Percentiles rank a stretch among this genome's conserved stretches.
These are phyloP conservation scores for Actias luna DNA, from an alignment of 2,888 invertebrate genomes.

Conservation along the genomic window DNA sequence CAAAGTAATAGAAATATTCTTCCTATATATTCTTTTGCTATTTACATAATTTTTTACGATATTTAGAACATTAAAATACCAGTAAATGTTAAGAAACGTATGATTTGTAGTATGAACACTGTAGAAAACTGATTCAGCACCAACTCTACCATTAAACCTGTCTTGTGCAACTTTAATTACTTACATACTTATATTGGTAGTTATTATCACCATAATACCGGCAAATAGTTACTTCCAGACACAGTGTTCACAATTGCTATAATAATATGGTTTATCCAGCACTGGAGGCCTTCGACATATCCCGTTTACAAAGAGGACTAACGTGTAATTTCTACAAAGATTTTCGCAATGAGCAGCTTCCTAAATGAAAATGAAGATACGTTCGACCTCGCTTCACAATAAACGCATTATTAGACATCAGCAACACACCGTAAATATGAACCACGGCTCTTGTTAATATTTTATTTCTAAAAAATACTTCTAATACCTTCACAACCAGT, in stretches of 20 bases:
- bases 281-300: conserved; percentile 5
- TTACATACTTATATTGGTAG: background rate
- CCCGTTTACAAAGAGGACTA: conserved; percentile 3
- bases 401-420: background rate
- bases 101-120: background rate
- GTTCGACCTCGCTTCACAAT: conserved; percentile 4
- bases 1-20: no score
- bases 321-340: conserved; percentile 1
- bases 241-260: conserved; percentile 18
- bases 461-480: background rate
- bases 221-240: background rate
- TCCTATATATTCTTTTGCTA: no score
- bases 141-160: background rate
- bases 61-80: no score
- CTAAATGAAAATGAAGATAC: conserved; percentile 5
- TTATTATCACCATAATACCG: background rate
- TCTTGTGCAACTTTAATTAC: conserved; percentile 1
- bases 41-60: no score
- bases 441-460: background rate
- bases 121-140: background rate
- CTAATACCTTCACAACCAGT: no score
- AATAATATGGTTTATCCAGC: conserved; percentile 6
- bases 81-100: no score
- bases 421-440: background rate
- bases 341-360: conserved; percentile 6